Evolutionary conservation across 2,797 vertebrate genomes (phyloP).

Genomic region (Fistularia tabacaria): DNA sequence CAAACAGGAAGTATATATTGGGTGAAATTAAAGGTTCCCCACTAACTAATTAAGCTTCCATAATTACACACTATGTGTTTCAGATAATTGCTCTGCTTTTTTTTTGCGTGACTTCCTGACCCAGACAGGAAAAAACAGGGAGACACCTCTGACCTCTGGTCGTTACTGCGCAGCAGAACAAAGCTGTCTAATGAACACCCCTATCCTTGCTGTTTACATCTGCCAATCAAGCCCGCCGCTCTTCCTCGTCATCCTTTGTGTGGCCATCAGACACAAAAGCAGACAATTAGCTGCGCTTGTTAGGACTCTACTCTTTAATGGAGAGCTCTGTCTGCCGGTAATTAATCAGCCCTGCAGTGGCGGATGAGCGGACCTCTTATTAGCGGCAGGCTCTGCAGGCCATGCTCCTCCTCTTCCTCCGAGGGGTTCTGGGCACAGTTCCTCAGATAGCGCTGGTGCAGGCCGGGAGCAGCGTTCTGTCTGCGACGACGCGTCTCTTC

Average conservation of each 20-base stretch:
- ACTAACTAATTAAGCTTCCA: conserved; percentile 37
- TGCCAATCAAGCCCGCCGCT: conserved; percentile 53
- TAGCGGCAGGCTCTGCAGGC: conserved; percentile 60
- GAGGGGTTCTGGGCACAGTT: conserved; percentile 67
- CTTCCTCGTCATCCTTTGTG: conserved; percentile 50
- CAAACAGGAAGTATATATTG: conserved; percentile 34
- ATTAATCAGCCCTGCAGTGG: conserved; percentile 53
- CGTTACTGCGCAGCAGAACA: conserved; percentile 51
- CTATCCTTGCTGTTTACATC: conserved; percentile 54
- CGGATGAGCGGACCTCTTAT: conserved; percentile 78
- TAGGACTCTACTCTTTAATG: conserved; percentile 49
- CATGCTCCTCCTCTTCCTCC: conserved; percentile 81
- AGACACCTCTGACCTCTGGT: conserved; percentile 57
- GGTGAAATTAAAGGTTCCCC: conserved; percentile 47
- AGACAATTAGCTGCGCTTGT: conserved; percentile 62
- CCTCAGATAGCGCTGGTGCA: conserved; percentile 72
- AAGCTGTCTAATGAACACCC: conserved; percentile 64
- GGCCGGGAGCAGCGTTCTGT: conserved; percentile 76
- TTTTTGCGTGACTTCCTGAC: conserved; percentile 55
- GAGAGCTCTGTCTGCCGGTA: conserved; percentile 36
- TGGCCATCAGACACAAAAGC: conserved; percentile 53
- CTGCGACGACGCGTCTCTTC: conserved; percentile 82
- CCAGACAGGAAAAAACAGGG: conserved; percentile 51
- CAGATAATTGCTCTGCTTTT: conserved; percentile 60
- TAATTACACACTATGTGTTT: conserved; percentile 42